These are phyloP conservation scores for Lydus trimaculatus DNA, from an alignment of 2,888 invertebrate genomes.

Conservation along the genomic window DNA sequence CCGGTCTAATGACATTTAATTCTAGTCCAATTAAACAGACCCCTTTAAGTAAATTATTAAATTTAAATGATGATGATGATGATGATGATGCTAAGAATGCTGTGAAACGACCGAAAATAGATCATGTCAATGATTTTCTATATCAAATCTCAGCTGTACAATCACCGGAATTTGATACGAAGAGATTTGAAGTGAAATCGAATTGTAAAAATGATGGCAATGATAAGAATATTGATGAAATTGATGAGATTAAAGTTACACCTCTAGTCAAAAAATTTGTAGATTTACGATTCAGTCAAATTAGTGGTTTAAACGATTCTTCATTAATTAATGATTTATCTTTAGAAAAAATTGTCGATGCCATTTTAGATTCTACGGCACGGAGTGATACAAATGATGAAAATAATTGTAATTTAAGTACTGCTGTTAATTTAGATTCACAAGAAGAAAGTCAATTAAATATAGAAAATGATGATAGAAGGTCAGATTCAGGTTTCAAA, in stretches of 20 bases:
- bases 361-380: constrained; percentile 67
- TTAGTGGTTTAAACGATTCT: constrained; percentile 61
- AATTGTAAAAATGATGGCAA: constrained; percentile 1
- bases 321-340: constrained; percentile 65
- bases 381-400: constrained; percentile 48
- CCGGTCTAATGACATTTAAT: constrained; percentile 57
- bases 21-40: constrained; percentile 62
- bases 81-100: constrained; percentile 37
- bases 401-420: constrained; percentile 40
- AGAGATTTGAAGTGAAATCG: constrained; percentile 31
- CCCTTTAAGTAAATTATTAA: constrained; percentile 47
- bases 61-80: constrained; percentile 48
- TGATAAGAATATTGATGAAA: constrained; percentile 1
- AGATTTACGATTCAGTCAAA: constrained; percentile 66
- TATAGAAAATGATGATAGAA: constrained; percentile 42
- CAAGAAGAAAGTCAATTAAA: constrained; percentile 49
- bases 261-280: constrained; percentile 69
- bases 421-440: constrained; percentile 19
- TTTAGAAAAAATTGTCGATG: constrained; percentile 69
- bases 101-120: constrained; percentile 55
- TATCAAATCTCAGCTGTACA: constrained; percentile 51
- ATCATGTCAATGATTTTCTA: constrained; percentile 54
- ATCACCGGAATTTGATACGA: constrained; percentile 45
- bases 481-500: constrained; percentile 56
- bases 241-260: constrained; percentile 60